phyloP scores from a whole-genome alignment of 2,888 invertebrate genomes.

The Hypomecis punctinalis region DNA sequence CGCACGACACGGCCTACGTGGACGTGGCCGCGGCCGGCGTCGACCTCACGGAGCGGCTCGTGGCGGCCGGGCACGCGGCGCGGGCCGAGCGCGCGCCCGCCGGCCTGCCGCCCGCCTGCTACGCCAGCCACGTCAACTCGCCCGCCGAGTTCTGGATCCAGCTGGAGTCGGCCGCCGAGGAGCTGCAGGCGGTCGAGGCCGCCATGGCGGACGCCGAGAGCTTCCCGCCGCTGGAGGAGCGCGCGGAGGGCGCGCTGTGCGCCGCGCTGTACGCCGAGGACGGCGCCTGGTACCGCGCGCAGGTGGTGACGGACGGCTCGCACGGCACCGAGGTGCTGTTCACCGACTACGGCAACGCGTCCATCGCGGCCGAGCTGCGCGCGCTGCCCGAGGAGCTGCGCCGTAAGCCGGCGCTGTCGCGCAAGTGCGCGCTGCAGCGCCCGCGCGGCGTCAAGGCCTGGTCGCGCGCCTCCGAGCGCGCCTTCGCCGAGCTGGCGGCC shows the following conservation, averaged over 20 bases:
- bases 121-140: conserved; percentile 90
- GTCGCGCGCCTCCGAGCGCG: conserved; percentile 87
- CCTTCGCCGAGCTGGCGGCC: conserved; percentile 88
- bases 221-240: conserved; percentile 77
- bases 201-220: conserved; percentile 83
- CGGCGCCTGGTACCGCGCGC: conserved; percentile 88
- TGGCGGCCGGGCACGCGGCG: conserved; percentile 85
- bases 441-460: conserved; percentile 85
- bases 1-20: conserved; percentile 86
- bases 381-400: conserved; percentile 86
- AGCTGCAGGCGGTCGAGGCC: conserved; percentile 85
- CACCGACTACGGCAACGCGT: conserved; percentile 89
- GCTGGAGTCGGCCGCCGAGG: conserved; percentile 85
- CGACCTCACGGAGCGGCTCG: conserved; percentile 86
- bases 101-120: conserved; percentile 86
- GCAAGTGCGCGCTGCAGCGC: conserved; percentile 86
- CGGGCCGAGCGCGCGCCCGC: conserved; percentile 76
- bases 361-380: conserved; percentile 83
- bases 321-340: conserved; percentile 86
- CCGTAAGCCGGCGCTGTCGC: conserved; percentile 84
- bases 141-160: conserved; percentile 93
- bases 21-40: conserved; percentile 86
- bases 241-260: conserved; percentile 84
- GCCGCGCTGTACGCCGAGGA: conserved; percentile 88
- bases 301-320: conserved; percentile 84